Percentiles rank a stretch among this genome's conserved stretches.
These are phyloP conservation scores for Pseudobourletiella spinata DNA, from an alignment of 1,140 invertebrate genomes.

Conservation along the genomic window DNA sequence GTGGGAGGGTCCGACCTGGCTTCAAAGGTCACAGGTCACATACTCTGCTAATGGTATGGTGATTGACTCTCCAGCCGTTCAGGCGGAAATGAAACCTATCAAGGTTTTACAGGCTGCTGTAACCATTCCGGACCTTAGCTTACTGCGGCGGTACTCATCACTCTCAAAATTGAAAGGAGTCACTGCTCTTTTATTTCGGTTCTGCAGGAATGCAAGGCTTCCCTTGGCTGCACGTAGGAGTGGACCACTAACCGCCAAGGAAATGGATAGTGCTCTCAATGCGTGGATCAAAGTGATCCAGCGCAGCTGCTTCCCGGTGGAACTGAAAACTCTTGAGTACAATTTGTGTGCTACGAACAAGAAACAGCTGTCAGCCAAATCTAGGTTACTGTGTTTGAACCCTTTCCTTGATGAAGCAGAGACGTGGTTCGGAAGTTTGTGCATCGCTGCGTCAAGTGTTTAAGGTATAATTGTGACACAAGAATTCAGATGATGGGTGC, in stretches of 20 bases:
- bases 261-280: neutral
- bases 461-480: neutral
- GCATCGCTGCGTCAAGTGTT: neutral
- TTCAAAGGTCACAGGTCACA: neutral
- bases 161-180: neutral
- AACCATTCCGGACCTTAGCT: too few species aligned
- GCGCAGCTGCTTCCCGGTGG: neutral
- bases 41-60: neutral
- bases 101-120: too few species aligned
- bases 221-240: too few species aligned
- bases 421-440: neutral
- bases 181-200: neutral
- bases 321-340: neutral
- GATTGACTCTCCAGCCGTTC: too few species aligned
- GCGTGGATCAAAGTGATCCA: neutral
- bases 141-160: neutral
- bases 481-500: conserved; percentile 18
- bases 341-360: neutral
- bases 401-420: neutral
- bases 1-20: conserved; percentile 6
- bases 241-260: neutral
- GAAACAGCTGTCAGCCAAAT: neutral
- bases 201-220: neutral
- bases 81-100: too few species aligned
- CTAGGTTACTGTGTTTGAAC: neutral